Conservation (phyloP, 2,888 invertebrate genomes). For the Gasteruption jaculator region DNA sequence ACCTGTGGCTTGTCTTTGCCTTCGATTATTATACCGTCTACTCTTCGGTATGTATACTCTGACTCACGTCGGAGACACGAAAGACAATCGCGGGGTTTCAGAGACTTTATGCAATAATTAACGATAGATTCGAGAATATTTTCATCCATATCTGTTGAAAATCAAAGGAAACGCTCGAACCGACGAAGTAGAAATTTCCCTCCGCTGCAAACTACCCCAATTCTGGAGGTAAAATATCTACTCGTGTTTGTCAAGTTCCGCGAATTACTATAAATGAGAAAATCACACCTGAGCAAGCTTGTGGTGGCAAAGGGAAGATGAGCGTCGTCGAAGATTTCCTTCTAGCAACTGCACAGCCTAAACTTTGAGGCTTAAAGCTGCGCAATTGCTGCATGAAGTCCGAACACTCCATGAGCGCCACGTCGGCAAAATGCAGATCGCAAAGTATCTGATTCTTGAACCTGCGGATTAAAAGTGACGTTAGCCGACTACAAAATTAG, state of each 20-base stretch:
- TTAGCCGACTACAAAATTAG: too few species aligned
- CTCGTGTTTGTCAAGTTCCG: too few species aligned
- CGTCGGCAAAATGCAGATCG: constrained; percentile 95
- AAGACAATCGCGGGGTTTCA: too few species aligned
- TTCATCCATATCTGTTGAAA: too few species aligned
- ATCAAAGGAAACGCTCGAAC: too few species aligned
- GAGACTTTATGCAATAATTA: too few species aligned
- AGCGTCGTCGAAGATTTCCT: constrained; percentile 91
- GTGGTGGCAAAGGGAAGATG: constrained; percentile 89
- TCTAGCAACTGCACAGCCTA: constrained; percentile 91
- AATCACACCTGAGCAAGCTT: constrained; percentile 95
- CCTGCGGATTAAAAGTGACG: constrained; percentile 53
- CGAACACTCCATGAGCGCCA: constrained; percentile 94
- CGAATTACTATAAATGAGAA: too few species aligned
- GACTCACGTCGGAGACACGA: background rate
- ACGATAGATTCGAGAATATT: too few species aligned
- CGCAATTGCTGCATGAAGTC: constrained; percentile 96
- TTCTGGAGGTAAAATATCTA: too few species aligned
- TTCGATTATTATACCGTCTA: too few species aligned
- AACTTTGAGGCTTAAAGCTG: constrained; percentile 91
- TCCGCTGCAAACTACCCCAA: too few species aligned
- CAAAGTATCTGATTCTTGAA: constrained; percentile 90
- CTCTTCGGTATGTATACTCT: background rate
- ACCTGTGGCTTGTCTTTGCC: constrained; percentile 32
- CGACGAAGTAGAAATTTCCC: too few species aligned